Conservation (phyloP, 2,113 vertebrate genomes). For the Callipepla squamata region DNA sequence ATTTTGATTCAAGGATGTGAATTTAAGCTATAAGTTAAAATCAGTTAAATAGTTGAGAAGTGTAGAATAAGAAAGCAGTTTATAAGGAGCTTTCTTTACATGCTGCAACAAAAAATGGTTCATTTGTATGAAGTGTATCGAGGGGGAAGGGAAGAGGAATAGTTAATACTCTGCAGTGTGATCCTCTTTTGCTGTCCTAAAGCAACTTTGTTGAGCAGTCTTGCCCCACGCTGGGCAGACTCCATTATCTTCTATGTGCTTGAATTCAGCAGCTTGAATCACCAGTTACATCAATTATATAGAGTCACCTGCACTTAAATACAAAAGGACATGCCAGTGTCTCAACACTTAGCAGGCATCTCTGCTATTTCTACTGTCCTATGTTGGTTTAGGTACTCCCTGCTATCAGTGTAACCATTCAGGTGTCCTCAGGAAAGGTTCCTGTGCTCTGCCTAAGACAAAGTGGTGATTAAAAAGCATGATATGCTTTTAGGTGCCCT, state of each 20-base stretch:
- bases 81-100: not conserved
- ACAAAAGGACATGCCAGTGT: not conserved
- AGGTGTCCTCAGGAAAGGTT: not conserved
- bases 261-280: not conserved
- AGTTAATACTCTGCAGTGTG: fast-evolving
- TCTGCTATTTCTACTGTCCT: not conserved
- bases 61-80: not conserved
- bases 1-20: not conserved
- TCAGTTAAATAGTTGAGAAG: not conserved
- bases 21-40: not conserved
- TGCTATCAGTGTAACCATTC: not conserved
- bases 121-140: not conserved
- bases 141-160: not conserved
- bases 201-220: not conserved
- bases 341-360: not conserved
- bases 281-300: not conserved
- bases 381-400: not conserved
- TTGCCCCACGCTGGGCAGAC: not conserved
- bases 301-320: not conserved
- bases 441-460: not conserved
- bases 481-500: not conserved
- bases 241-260: not conserved
- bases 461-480: not conserved
- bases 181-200: not conserved
- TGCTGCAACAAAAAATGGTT: not conserved